Evolutionary conservation across 2,888 invertebrate genomes (phyloP).

Genomic region (Cryptocephalus moraei): DNA sequence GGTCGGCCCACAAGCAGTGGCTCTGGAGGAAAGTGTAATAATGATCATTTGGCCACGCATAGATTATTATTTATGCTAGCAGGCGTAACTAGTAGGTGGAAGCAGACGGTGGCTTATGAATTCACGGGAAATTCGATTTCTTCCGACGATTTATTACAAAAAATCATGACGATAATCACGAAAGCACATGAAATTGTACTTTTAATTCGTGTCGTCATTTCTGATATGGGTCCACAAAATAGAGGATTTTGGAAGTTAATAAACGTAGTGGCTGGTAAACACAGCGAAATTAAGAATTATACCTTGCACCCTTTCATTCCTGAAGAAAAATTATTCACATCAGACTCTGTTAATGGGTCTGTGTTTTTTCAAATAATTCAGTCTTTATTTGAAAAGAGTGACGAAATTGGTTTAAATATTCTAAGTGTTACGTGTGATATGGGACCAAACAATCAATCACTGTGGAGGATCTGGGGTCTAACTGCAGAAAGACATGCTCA

Average conservation of each 20-base stretch:
- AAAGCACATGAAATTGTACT: too few relatives aligned
- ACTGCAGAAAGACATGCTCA: not conserved
- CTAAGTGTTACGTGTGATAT: not conserved
- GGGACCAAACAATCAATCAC: not conserved
- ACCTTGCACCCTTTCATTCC: too few relatives aligned
- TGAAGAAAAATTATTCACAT: slow-evolving; percentile 21
- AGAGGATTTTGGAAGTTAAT: too few relatives aligned
- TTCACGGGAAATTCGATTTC: too few relatives aligned
- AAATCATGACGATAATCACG: too few relatives aligned
- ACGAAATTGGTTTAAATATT: not conserved
- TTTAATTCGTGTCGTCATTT: too few relatives aligned
- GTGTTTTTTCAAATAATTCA: slow-evolving; percentile 7
- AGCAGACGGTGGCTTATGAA: slow-evolving; percentile 22
- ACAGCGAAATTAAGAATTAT: too few relatives aligned
- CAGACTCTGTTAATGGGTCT: slow-evolving; percentile 13
- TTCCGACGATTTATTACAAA: too few relatives aligned
- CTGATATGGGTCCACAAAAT: too few relatives aligned
- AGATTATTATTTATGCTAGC: slow-evolving; percentile 21
- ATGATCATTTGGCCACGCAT: slow-evolving; percentile 18
- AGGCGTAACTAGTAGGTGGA: slow-evolving; percentile 20
- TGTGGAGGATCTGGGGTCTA: not conserved
- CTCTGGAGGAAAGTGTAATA: slow-evolving; percentile 12
- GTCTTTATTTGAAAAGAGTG: not conserved
- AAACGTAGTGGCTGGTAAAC: too few relatives aligned
- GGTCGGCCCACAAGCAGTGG: too few relatives aligned